phyloP scores from a whole-genome alignment of 2,888 invertebrate species.

The Andrena chrysosceles region DNA sequence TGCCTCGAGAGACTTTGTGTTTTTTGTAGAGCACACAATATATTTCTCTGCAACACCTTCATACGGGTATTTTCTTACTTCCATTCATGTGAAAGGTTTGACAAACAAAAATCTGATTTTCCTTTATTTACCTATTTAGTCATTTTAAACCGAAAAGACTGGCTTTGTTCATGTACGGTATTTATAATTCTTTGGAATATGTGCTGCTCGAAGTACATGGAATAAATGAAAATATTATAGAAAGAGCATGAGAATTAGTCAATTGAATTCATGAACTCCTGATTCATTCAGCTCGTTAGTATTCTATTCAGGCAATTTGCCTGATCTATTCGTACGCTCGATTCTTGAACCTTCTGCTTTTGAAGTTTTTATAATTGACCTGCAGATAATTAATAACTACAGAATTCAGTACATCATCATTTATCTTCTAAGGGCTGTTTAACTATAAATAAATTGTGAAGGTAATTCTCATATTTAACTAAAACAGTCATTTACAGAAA shows the following conservation, averaged over 20 bases:
- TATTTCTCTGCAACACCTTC: too few relatives aligned
- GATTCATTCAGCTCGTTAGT: constrained; percentile 58
- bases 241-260: constrained; percentile 48
- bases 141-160: not conserved
- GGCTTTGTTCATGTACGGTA: not conserved
- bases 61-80: too few relatives aligned
- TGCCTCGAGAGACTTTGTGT: too few relatives aligned
- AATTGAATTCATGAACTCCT: constrained; percentile 44
- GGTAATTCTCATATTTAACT: not conserved
- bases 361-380: constrained; percentile 34
- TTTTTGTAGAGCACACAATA: too few relatives aligned
- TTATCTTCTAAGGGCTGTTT: not conserved
- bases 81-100: too few relatives aligned
- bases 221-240: constrained; percentile 24
- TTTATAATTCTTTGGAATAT: constrained; percentile 3
- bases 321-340: constrained; percentile 36
- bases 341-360: constrained; percentile 43
- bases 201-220: not conserved
- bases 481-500: not conserved
- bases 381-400: constrained; percentile 33
- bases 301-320: constrained; percentile 62
- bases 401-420: constrained; percentile 4
- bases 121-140: not conserved
- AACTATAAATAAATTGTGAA: not conserved
- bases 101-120: too few relatives aligned